phyloP scores from a whole-genome alignment of 2,888 invertebrate species.

The Spodoptera picta region DNA sequence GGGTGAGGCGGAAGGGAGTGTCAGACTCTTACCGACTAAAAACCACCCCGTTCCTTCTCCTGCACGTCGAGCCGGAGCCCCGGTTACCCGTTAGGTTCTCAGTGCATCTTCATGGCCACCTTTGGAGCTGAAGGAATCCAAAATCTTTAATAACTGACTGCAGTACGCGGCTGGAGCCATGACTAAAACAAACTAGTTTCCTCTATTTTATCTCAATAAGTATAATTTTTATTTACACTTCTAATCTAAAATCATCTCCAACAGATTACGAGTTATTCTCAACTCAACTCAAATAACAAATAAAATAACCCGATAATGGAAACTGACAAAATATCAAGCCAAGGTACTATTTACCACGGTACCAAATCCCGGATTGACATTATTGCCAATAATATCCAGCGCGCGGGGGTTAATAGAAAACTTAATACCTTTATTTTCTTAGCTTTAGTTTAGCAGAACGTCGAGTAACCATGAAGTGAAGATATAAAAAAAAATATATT shows the following conservation, averaged over 20 bases:
- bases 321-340: conserved; percentile 40
- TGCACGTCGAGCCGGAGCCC: too few relatives aligned
- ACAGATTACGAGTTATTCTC: conserved; percentile 15
- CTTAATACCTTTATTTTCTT: conserved; percentile 70
- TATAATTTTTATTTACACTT: background rate
- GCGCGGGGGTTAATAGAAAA: conserved; percentile 68
- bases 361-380: conserved; percentile 60
- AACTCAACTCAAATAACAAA: conserved; percentile 4
- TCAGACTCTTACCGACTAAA: too few relatives aligned
- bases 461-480: conserved; percentile 50
- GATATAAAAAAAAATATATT: too few relatives aligned
- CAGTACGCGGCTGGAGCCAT: too few relatives aligned
- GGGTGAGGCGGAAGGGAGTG: too few relatives aligned
- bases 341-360: conserved; percentile 35
- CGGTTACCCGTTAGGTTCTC: too few relatives aligned
- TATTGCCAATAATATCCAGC: conserved; percentile 64
- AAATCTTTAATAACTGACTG: too few relatives aligned
- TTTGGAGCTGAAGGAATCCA: too few relatives aligned
- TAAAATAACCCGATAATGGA: conserved; percentile 36
- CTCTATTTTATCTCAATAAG: too few relatives aligned
- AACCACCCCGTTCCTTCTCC: too few relatives aligned
- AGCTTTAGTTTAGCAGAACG: conserved; percentile 54
- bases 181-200: too few relatives aligned
- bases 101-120: too few relatives aligned
- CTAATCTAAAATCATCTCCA: conserved; percentile 3